Evolutionary conservation across 2,888 invertebrate species (phyloP), one percentile per base, ranked within the genome.

Genomic region (Eristalis pertinax): DNA sequence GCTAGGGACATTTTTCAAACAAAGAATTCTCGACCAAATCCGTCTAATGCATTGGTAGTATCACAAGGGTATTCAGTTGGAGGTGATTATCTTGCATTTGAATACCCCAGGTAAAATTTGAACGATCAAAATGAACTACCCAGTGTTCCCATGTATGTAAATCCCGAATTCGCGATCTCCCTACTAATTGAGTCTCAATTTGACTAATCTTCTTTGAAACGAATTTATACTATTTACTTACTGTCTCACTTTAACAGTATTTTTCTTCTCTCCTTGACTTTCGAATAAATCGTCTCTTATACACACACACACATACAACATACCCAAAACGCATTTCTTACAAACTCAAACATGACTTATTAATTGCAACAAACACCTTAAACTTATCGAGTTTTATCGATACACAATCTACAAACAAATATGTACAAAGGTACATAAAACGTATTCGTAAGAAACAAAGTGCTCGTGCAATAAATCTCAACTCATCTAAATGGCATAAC

Each of bases 1-100:
- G 92, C 89, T 93, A 64, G 93, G 93, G 78, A 93, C 93, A 68
- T 93, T 93, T 89, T 93, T 93, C 87, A 93, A 93, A 89, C 93
- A 93, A 89, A 91, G 93, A 88, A 92, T 93, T 81, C 90, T 93
- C 38, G 93, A 93, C 91, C 92, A 93, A 89, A 90, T 93, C 88
- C 92, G 93, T 38, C 88, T 92, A 79, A 92, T 93, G 93, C 93
- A 93, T 91, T 93, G 93, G 93, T 93, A 93, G 93, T 92, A 92
- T 91, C 92, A 91, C 90, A 92, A 90, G 91, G 91, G 91, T 92
- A 91, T 91, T 91, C 91, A 89, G 89, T 87, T 90, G 89, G 86
- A 87, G 89, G 83, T 73, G 58, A 10, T 64, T 7, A 50, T 50
- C 24, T 73, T 87, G 69, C 84, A 87, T 80, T n/a, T 87, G 87